Base-by-base conservation (phyloP, 2,888 invertebrate species). In the Hofmannophila pseudospretella region DNA sequence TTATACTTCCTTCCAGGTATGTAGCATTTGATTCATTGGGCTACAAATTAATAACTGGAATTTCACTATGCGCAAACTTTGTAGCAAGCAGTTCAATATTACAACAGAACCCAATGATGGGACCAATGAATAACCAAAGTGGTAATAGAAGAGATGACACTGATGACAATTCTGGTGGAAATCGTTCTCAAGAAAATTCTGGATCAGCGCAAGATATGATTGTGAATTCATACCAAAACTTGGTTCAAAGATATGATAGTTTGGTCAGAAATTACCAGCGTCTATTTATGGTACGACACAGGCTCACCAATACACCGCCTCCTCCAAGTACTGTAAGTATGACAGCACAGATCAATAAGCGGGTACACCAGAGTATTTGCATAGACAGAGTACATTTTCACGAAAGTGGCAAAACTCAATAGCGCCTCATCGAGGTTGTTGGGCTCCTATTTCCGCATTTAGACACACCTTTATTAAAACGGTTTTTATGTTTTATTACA, bases 11-110 rank as follows among this genome's bases (percentile, higher is more conserved):
- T 85, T 85, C 32, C 75, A 94, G 96, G 63, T 95, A 93, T 82
- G 94, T 96, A 28, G 92, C 93, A 20, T 96, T 96, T 72, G 96
- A 96, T 72, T 90, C 91, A 29, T 79, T 92, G 36, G 96, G 96
- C 4, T 91, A 92, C 57, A 93, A 93, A 73, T 76, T 96, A 27
- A 94, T 95, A 59, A 96, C 96, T 1, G 96, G 95, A 8, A 95
- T 96, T 60, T 92, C 93, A 1, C 54, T 85, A 9, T 77, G 79
- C 71, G 51, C 68, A 26, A 67, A 57, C 39, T 39, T 64, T 1
- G 63, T 63, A 5, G 49, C 56, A 32, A 64, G 36, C 31, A 50
- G 55, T 28, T 61, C 72, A 8, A 40, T 75, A 23, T 49, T 68
- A 1, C 70, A 73, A 23, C 67, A 67, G 13, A 67, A 61, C 38